Conservation (phyloP, 2,797 vertebrate genomes). For the Spinus olivaceus region DNA sequence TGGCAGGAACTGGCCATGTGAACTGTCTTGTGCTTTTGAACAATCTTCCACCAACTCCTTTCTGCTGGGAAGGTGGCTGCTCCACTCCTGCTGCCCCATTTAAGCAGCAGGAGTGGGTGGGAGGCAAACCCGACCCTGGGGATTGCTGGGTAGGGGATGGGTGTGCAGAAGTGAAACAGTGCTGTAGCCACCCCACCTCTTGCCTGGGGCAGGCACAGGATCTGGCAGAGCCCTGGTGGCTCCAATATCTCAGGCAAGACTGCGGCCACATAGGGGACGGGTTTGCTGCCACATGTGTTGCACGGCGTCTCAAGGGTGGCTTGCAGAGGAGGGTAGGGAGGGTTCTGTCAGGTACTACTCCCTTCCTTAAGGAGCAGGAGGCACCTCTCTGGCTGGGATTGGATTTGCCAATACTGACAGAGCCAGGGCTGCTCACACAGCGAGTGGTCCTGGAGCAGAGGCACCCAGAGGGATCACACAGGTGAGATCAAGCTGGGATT, state of each 20-base stretch:
- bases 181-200: not conserved
- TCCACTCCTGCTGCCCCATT: not conserved
- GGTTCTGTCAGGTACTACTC: not conserved
- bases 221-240: not conserved
- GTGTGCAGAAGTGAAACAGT: not conserved
- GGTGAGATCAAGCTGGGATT: not conserved
- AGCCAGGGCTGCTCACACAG: not conserved
- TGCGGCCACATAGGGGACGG: not conserved
- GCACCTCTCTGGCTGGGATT: not conserved
- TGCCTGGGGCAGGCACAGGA: not conserved
- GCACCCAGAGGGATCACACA: fast-evolving
- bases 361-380: not conserved
- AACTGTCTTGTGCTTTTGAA: not conserved
- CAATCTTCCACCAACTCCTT: not conserved
- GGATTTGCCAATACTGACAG: not conserved
- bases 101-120: not conserved
- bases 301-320: not conserved
- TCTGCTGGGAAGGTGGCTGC: not conserved
- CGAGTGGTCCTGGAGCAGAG: fast-evolving
- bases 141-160: not conserved
- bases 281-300: not conserved
- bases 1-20: not conserved
- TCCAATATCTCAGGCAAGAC: fast-evolving
- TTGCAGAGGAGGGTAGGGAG: not conserved
- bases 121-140: not conserved